Percentiles rank a stretch among this genome's conserved stretches.
Conservation (phyloP, 2,888 invertebrate species). For the Leptinotarsa haldemani region DNA sequence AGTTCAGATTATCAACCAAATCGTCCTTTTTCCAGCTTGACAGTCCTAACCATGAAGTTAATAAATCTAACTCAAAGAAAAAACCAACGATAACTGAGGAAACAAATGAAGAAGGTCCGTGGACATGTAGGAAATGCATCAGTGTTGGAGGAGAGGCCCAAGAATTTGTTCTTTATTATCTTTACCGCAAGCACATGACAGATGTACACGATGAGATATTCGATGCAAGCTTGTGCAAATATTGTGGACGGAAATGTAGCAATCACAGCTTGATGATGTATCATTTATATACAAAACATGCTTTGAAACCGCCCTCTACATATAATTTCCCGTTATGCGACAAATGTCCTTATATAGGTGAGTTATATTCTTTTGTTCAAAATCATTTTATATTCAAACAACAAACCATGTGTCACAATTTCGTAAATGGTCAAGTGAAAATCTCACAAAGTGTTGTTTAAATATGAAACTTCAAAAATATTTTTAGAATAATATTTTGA, state of each 20-base stretch:
- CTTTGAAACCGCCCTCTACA: constrained; percentile 76
- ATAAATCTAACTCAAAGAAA: constrained; percentile 12
- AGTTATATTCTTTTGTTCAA: constrained; percentile 23
- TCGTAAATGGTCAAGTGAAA: too few species aligned
- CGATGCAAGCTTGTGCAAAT: constrained; percentile 82
- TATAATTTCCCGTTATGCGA: constrained; percentile 84
- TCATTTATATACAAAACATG: constrained; percentile 85
- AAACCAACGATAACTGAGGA: constrained; percentile 23
- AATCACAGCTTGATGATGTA: constrained; percentile 81
- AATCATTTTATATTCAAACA: too few species aligned
- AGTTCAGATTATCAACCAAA: too few species aligned
- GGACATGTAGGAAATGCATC: constrained; percentile 84
- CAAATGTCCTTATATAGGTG: constrained; percentile 75
- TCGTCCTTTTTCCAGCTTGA: neutral
- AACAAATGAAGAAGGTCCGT: constrained; percentile 75
- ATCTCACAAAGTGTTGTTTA: neutral
- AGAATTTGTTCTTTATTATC: constrained; percentile 81
- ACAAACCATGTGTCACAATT: too few species aligned
- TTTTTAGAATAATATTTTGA: too few species aligned
- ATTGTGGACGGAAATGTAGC: constrained; percentile 82
- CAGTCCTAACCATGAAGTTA: neutral
- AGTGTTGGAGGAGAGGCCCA: constrained; percentile 71
- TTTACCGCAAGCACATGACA: constrained; percentile 84
- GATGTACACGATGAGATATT: constrained; percentile 84
- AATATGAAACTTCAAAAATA: too few species aligned